Evolutionary conservation across 2,888 invertebrate species (phyloP), one percentile per base, ranked within the genome.

Genomic region (Athalia cordata): DNA sequence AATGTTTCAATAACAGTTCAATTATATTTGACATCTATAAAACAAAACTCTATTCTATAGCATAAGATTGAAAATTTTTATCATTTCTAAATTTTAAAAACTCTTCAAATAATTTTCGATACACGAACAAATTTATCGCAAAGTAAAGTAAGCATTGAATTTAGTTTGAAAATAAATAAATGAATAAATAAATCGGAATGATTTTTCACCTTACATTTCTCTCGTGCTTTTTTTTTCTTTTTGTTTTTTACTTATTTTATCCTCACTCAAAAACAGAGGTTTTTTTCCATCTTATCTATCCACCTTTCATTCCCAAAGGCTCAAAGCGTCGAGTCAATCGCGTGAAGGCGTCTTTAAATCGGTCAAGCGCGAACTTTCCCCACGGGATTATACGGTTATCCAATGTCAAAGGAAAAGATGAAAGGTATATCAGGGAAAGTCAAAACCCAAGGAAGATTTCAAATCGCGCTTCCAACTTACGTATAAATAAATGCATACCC

Each of bases 261-360:
- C 29, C 29, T 0, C 29, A 3, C 1, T 13, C 7, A 65, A 47
- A 65, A 65, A 5, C 65, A 47, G 13, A 45, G 49, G 11, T 43
- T 13, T 66, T 66, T 66, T 49, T n/a, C n/a, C 47, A 64, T 64
- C 64, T 43, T 47, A 29, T 29, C 29, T 64, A 64, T 64, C 64
- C 45, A 64, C n/a, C n/a, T 7, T 11, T 64, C 11, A n/a, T 64
- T 45, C 66, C 13, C 49, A 5, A 4, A 49, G 7, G 66, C 49
- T 66, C 49, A 66, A 66, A 66, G 49, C 15, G 49, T 66, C 66
- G 15, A 66, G 66, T 66, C 66, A 7, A 66, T 66, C 66, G 66
- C n/a, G 13, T 66, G 5, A 49, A 49, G 13, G 8, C 66, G 29
- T 47, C 11, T 66, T 49, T 8, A 49, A 66, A 66, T 66, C 13